Conservation (phyloP, 2,888 invertebrate species). For the Labia minor region DNA sequence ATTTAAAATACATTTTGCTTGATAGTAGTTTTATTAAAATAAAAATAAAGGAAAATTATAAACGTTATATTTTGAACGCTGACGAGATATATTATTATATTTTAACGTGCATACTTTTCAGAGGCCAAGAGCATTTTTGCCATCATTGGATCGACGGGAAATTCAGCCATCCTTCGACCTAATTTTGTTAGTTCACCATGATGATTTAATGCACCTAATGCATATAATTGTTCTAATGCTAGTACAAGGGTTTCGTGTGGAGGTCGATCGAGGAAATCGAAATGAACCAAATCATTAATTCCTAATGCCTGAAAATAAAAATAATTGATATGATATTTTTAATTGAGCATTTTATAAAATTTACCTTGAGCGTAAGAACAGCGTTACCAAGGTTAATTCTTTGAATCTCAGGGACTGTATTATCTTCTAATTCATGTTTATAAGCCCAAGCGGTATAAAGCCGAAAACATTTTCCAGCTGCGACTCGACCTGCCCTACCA, state of each 20-base stretch:
- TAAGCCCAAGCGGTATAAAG: slow-evolving; percentile 98
- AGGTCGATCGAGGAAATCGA: slow-evolving; percentile 97
- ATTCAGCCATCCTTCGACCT: slow-evolving; percentile 97
- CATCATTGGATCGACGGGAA: slow-evolving; percentile 98
- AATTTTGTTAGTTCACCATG: slow-evolving; percentile 93
- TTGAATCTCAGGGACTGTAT: slow-evolving; percentile 96
- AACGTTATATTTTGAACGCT: too few relatives aligned
- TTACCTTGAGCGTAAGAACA: slow-evolving; percentile 75
- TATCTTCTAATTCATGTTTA: slow-evolving; percentile 95
- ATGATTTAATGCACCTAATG: slow-evolving; percentile 93
- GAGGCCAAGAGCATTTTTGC: slow-evolving; percentile 96
- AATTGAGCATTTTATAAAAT: not conserved
- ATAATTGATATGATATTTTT: not conserved
- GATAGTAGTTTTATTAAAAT: too few relatives aligned
- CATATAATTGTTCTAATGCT: slow-evolving; percentile 94
- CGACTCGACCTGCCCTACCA: slow-evolving; percentile 88
- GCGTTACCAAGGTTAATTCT: slow-evolving; percentile 96
- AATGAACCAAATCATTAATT: slow-evolving; percentile 94
- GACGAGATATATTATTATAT: too few relatives aligned
- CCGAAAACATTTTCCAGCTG: slow-evolving; percentile 96
- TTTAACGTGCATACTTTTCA: too few relatives aligned
- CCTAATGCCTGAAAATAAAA: slow-evolving; percentile 56
- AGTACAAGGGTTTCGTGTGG: slow-evolving; percentile 81
- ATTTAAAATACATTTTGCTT: not conserved
- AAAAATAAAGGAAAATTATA: too few relatives aligned